Conservation (phyloP, 2,888 invertebrate species). For the Brachynemurus nebulosus region DNA sequence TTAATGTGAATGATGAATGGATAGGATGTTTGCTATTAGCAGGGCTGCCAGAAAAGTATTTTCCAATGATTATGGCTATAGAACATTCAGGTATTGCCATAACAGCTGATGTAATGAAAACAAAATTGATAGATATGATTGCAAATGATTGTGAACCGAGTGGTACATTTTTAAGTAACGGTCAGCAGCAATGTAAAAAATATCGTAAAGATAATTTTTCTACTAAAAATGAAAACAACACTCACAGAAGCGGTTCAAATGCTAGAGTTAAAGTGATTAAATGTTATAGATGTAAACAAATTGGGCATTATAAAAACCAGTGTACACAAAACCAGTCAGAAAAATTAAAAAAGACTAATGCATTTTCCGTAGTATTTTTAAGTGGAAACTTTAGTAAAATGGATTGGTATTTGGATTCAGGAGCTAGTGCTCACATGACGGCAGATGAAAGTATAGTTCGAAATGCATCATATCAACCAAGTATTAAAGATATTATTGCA, state of each 20-base stretch:
- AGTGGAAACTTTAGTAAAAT: slow-evolving; percentile 9
- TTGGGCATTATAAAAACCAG: slow-evolving; percentile 11
- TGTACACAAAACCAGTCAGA: too few species aligned
- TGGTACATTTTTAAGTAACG: slow-evolving; percentile 6
- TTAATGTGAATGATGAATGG: slow-evolving; percentile 18
- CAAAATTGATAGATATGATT: slow-evolving; percentile 6
- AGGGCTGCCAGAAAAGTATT: slow-evolving; percentile 17
- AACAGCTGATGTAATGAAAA: slow-evolving; percentile 11
- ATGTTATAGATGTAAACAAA: slow-evolving; percentile 12
- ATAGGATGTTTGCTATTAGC: slow-evolving; percentile 21
- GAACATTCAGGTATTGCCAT: slow-evolving; percentile 14
- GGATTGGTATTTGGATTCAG: slow-evolving; percentile 16
- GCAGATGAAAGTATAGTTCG: background rate
- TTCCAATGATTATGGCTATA: slow-evolving; percentile 16
- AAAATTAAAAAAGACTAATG: slow-evolving; percentile 13
- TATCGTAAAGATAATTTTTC: too few species aligned
- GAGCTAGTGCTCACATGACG: slow-evolving; percentile 14
- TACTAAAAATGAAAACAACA: too few species aligned
- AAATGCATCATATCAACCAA: slow-evolving; percentile 1
- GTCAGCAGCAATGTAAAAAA: too few species aligned
- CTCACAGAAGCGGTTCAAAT: background rate
- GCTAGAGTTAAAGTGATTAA: slow-evolving; percentile 6
- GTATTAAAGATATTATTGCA: slow-evolving; percentile 15
- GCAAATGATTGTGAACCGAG: background rate
- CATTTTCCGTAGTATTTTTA: slow-evolving; percentile 15